Conservation (phyloP, 2,113 vertebrate genomes). For the Cyprinus carpio region DNA sequence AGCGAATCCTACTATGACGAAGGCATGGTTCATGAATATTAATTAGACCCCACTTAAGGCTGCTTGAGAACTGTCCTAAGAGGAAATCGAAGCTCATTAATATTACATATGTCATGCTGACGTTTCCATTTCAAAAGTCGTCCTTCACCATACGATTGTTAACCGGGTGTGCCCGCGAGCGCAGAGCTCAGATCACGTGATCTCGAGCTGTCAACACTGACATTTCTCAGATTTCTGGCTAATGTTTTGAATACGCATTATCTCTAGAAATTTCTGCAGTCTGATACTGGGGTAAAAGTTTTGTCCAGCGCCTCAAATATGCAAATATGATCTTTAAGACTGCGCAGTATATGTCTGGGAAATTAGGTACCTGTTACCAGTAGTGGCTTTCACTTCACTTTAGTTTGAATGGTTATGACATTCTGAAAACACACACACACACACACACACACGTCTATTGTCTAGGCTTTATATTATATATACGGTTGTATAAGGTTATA, state of each 20-base stretch:
- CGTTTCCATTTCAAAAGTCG: not conserved
- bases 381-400: not conserved
- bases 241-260: not conserved
- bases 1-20: not conserved
- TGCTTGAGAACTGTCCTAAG: not conserved
- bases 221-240: not conserved
- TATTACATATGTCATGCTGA: not conserved
- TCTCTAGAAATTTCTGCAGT: not conserved
- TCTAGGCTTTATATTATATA: too few relatives aligned
- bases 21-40: slow-evolving; percentile 6
- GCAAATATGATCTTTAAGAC: not conserved
- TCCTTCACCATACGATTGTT: not conserved
- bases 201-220: not conserved
- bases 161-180: slow-evolving; percentile 14
- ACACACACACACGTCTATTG: too few relatives aligned
- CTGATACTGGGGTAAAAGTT: not conserved
- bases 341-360: not conserved
- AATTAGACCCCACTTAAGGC: not conserved
- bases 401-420: not conserved
- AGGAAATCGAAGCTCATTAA: not conserved
- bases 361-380: not conserved
- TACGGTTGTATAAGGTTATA: too few relatives aligned
- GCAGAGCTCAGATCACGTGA: slow-evolving; percentile 15
- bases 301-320: not conserved
- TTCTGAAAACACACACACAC: not conserved